phyloP scores from a whole-genome alignment of 2,888 invertebrate genomes.

The Drosophila picticornis region DNA sequence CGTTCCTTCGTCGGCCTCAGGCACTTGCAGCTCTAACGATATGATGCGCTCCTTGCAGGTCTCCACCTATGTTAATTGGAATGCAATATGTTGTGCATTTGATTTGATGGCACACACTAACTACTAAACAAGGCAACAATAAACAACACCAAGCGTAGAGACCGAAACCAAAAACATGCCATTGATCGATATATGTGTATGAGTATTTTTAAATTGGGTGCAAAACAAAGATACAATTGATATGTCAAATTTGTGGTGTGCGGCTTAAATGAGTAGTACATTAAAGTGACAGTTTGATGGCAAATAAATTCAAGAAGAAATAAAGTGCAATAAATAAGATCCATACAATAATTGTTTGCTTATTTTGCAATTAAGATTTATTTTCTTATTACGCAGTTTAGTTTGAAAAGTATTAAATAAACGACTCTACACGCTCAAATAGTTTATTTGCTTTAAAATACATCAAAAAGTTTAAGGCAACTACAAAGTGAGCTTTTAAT shows the following conservation, averaged over 20 bases:
- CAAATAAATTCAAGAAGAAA: background rate
- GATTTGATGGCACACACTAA: slow-evolving; percentile 54
- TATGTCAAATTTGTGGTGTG: background rate
- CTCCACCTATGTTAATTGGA: slow-evolving; percentile 89
- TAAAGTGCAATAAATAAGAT: background rate
- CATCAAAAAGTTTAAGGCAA: background rate
- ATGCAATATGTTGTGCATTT: slow-evolving; percentile 74
- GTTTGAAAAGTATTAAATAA: background rate
- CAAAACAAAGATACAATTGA: background rate
- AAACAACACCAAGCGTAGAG: slow-evolving; percentile 33
- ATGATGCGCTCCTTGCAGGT: slow-evolving; percentile 96
- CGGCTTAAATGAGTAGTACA: background rate
- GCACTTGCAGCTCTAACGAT: slow-evolving; percentile 92
- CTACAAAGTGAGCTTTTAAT: background rate
- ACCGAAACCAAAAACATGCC: slow-evolving; percentile 60
- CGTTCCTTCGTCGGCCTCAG: slow-evolving; percentile 69
- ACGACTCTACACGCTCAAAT: background rate
- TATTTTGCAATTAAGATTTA: background rate
- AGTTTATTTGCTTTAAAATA: background rate
- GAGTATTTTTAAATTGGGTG: slow-evolving; percentile 3
- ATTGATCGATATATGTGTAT: slow-evolving; percentile 10
- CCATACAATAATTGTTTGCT: background rate
- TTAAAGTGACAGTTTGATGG: background rate
- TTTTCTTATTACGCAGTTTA: background rate
- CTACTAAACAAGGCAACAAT: slow-evolving; percentile 55